These are phyloP conservation scores for Holocentrus rufus DNA, from an alignment of 2,797 vertebrate species.

Conservation along the genomic window DNA sequence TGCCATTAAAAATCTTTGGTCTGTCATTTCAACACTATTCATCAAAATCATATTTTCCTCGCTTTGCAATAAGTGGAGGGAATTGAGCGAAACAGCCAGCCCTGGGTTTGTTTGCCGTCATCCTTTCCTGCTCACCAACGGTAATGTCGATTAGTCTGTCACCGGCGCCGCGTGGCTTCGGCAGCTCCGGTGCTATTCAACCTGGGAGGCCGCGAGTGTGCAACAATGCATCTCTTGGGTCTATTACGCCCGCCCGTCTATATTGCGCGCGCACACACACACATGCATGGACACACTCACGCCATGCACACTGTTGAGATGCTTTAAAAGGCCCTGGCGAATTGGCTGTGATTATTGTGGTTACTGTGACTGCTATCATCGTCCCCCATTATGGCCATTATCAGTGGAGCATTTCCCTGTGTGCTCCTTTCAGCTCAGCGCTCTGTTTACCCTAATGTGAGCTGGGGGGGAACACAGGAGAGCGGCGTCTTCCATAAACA, in stretches of 20 bases:
- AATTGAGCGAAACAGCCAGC: not conserved
- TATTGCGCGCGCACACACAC: conserved; percentile 10
- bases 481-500: conserved; percentile 75
- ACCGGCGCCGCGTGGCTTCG: not conserved
- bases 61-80: not conserved
- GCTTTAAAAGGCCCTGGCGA: conserved; percentile 66
- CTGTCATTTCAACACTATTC: conserved; percentile 13
- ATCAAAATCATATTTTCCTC: not conserved
- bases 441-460: conserved; percentile 79
- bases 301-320: conserved; percentile 33
- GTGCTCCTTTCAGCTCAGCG: conserved; percentile 66
- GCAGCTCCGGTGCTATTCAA: conserved; percentile 18
- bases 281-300: no score
- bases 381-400: conserved; percentile 78
- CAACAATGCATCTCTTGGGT: conserved; percentile 31
- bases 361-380: conserved; percentile 79
- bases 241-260: conserved; percentile 32
- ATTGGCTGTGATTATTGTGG: conserved; percentile 77
- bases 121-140: conserved; percentile 9
- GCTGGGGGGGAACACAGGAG: conserved; percentile 65
- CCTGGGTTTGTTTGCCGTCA: not conserved
- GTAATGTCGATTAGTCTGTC: conserved; percentile 1
- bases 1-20: conserved; percentile 6
- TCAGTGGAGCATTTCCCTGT: conserved; percentile 68
- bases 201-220: conserved; percentile 36